Percentiles rank a stretch among this genome's conserved stretches.
phyloP scores from a whole-genome alignment of 2,888 invertebrate species.

The Venusia cambrica region DNA sequence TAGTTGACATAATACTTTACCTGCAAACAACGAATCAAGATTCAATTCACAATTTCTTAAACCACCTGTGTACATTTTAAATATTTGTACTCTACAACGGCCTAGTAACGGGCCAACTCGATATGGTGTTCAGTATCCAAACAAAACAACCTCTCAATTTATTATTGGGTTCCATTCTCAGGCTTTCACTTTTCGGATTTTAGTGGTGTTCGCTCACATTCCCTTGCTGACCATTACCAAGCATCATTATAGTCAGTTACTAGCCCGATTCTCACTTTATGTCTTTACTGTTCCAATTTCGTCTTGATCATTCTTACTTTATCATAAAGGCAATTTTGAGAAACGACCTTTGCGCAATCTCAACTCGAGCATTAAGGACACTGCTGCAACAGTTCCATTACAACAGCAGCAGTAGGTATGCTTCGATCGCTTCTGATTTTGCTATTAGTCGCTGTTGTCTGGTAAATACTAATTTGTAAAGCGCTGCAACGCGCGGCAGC shows the following conservation, averaged over 20 bases:
- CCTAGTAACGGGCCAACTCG: slow-evolving; percentile 18
- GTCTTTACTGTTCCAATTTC: slow-evolving; percentile 34
- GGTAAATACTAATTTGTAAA: slow-evolving; percentile 35
- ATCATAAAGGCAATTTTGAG: slow-evolving; percentile 53
- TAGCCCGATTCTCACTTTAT: slow-evolving; percentile 27
- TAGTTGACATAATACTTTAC: slow-evolving; percentile 14
- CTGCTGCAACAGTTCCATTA: slow-evolving; percentile 45
- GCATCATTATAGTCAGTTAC: slow-evolving; percentile 24
- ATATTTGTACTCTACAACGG: slow-evolving; percentile 23
- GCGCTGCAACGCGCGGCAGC: slow-evolving; percentile 28
- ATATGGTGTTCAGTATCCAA: slow-evolving; percentile 17
- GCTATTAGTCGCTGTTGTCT: slow-evolving; percentile 34
- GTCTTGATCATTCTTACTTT: slow-evolving; percentile 36
- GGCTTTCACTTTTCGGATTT: slow-evolving; percentile 55
- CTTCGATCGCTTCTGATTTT: slow-evolving; percentile 44
- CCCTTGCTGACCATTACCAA: slow-evolving; percentile 16
- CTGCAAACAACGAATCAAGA: slow-evolving; percentile 22
- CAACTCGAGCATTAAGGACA: slow-evolving; percentile 65
- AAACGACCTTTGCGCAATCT: slow-evolving; percentile 64
- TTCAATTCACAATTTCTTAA: slow-evolving; percentile 19
- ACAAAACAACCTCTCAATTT: slow-evolving; percentile 37
- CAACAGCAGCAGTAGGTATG: slow-evolving; percentile 47
- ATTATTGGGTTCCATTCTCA: slow-evolving; percentile 41
- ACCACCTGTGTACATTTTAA: slow-evolving; percentile 27
- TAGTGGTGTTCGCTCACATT: slow-evolving; percentile 31